Evolutionary conservation across 2,797 vertebrate species (phyloP).

Genomic region (Hirundo rustica): DNA sequence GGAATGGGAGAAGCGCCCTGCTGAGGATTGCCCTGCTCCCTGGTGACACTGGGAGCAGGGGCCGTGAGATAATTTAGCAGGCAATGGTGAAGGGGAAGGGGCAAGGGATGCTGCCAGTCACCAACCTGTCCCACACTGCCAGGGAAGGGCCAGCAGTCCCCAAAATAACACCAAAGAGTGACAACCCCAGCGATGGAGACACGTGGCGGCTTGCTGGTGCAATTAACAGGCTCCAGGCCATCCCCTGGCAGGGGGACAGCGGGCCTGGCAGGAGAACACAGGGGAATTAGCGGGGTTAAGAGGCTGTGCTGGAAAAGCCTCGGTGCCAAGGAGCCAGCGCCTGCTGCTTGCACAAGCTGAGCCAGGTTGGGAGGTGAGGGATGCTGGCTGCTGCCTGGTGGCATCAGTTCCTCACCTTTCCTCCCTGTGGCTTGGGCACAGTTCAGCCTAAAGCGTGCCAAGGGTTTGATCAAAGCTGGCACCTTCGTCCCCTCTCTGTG

Average conservation of each 20-base stretch:
- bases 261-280: background rate
- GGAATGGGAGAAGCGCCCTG: background rate
- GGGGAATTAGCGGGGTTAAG: conserved; percentile 20
- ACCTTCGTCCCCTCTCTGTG: background rate
- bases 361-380: background rate
- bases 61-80: background rate
- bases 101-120: background rate
- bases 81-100: background rate
- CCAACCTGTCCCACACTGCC: fast-evolving
- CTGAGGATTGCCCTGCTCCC: background rate
- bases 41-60: background rate
- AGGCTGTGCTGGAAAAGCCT: background rate
- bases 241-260: background rate
- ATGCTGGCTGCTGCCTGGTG: background rate
- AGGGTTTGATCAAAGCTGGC: background rate
- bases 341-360: background rate
- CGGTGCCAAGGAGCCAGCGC: fast-evolving
- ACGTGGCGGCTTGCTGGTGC: background rate
- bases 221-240: conserved; percentile 1
- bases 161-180: background rate
- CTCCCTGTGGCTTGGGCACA: background rate
- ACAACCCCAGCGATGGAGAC: background rate
- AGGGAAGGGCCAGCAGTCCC: background rate
- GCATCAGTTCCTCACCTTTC: background rate
- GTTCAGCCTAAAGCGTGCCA: background rate